These are phyloP conservation scores for Platichthys flesus DNA, from an alignment of 2,113 vertebrate genomes.

Conservation along the genomic window DNA sequence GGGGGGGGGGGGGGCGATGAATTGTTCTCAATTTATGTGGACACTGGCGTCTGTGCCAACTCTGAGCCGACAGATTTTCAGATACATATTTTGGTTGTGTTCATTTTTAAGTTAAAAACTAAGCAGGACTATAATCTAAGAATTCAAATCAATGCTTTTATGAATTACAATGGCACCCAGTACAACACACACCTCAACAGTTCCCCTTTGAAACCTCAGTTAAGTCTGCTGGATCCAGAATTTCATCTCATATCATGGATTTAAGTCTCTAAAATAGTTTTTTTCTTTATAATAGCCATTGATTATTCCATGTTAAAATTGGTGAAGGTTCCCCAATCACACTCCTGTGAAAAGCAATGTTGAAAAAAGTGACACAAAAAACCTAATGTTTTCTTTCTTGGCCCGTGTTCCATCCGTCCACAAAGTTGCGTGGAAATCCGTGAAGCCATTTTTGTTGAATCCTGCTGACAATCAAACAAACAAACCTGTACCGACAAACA, in stretches of 20 bases:
- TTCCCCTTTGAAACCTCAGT: not conserved
- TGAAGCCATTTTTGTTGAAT: not conserved
- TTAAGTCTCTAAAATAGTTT: too few relatives aligned
- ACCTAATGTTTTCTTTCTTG: not conserved
- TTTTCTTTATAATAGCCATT: too few relatives aligned
- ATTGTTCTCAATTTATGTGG: slow-evolving; percentile 38
- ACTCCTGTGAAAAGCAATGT: too few relatives aligned
- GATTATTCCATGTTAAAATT: too few relatives aligned
- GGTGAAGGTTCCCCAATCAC: too few relatives aligned
- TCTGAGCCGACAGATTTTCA: slow-evolving; percentile 13
- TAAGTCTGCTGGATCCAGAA: too few relatives aligned
- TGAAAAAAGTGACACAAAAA: not conserved
- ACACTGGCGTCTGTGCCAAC: slow-evolving; percentile 16
- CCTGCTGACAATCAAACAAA: not conserved
- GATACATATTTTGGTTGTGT: slow-evolving; percentile 11
- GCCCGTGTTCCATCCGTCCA: not conserved
- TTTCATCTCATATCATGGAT: too few relatives aligned
- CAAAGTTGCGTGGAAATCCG: too few relatives aligned
- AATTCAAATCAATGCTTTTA: not conserved
- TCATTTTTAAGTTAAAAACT: slow-evolving; percentile 20
- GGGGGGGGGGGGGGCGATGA: slow-evolving; percentile 39
- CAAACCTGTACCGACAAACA: not conserved
- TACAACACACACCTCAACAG: too few relatives aligned
- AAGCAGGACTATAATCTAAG: not conserved
- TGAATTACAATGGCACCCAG: not conserved